These are phyloP conservation scores for Drosophila formosana DNA, from an alignment of 2,888 invertebrate species.

Conservation along the genomic window DNA sequence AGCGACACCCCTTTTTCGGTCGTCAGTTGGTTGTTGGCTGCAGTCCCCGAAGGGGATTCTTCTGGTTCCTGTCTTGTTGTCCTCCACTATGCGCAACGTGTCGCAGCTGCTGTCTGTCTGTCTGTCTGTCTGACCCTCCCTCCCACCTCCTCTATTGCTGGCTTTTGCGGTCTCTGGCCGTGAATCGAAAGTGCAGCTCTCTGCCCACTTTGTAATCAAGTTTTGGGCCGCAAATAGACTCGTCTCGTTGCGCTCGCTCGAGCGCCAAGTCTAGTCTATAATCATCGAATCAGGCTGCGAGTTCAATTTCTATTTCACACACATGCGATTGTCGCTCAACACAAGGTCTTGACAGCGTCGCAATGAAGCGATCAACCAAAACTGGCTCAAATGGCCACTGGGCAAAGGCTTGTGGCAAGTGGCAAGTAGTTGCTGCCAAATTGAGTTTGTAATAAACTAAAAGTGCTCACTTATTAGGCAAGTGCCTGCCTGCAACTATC, in stretches of 20 bases:
- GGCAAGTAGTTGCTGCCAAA: not conserved
- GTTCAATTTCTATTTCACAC: constrained; percentile 44
- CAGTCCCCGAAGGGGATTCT: constrained; percentile 8
- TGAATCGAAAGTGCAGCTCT: constrained; percentile 67
- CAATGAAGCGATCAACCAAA: constrained; percentile 35
- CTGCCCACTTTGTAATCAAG: constrained; percentile 59
- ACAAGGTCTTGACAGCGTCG: constrained; percentile 67
- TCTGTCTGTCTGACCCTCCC: not conserved
- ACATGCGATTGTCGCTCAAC: constrained; percentile 54
- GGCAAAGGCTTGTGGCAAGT: constrained; percentile 3
- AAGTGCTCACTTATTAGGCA: not conserved
- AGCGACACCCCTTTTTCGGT: constrained; percentile 42
- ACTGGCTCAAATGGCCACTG: constrained; percentile 12
- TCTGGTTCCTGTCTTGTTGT: constrained; percentile 14
- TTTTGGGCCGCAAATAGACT: constrained; percentile 76
- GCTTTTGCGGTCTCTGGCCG: constrained; percentile 61
- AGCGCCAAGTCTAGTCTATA: constrained; percentile 80
- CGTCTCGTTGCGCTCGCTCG: constrained; percentile 63
- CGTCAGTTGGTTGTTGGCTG: not conserved
- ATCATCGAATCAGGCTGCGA: constrained; percentile 71
- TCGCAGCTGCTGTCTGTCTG: constrained; percentile 51
- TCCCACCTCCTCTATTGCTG: not conserved
- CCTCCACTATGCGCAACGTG: constrained; percentile 60
- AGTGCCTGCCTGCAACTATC: not conserved
- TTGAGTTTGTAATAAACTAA: not conserved